These are phyloP conservation scores for Shargacucullia verbasci DNA, from an alignment of 2,888 invertebrate genomes.

Conservation along the genomic window DNA sequence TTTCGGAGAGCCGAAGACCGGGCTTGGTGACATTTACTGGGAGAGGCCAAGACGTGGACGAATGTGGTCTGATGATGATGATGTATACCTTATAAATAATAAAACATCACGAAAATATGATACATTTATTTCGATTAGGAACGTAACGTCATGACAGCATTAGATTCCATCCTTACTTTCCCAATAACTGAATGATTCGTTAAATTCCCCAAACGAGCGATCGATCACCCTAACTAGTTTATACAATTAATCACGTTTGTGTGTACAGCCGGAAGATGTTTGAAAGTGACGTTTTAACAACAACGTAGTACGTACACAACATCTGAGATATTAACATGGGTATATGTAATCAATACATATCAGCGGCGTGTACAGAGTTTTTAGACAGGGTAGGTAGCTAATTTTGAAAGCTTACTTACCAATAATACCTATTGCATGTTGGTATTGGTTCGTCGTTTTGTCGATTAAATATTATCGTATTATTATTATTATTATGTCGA, in stretches of 20 bases:
- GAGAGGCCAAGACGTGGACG: too few relatives aligned
- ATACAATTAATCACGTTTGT: constrained; percentile 19
- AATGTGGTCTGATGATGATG: too few relatives aligned
- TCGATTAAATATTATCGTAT: too few relatives aligned
- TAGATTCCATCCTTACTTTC: constrained; percentile 12
- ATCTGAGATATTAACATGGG: background rate
- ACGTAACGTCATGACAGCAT: constrained; percentile 18
- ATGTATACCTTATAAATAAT: too few relatives aligned
- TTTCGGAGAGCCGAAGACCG: too few relatives aligned
- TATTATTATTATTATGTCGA: too few relatives aligned
- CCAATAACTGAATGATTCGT: constrained; percentile 10
- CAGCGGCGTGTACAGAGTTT: too few relatives aligned
- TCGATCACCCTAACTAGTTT: constrained; percentile 17
- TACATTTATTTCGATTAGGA: constrained; percentile 27
- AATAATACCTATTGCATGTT: too few relatives aligned
- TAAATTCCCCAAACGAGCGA: constrained; percentile 17
- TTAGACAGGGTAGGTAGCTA: too few relatives aligned
- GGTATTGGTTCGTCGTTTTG: too few relatives aligned
- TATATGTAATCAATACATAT: constrained; percentile 7
- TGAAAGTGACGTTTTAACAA: constrained; percentile 13
- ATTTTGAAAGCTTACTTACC: too few relatives aligned
- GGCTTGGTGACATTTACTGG: too few relatives aligned
- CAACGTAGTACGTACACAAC: constrained; percentile 1
- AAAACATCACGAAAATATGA: constrained; percentile 13
- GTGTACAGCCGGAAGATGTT: constrained; percentile 6